Base-by-base conservation (phyloP, 2,888 invertebrate species). In the Hirtodrosophila confusa region DNA sequence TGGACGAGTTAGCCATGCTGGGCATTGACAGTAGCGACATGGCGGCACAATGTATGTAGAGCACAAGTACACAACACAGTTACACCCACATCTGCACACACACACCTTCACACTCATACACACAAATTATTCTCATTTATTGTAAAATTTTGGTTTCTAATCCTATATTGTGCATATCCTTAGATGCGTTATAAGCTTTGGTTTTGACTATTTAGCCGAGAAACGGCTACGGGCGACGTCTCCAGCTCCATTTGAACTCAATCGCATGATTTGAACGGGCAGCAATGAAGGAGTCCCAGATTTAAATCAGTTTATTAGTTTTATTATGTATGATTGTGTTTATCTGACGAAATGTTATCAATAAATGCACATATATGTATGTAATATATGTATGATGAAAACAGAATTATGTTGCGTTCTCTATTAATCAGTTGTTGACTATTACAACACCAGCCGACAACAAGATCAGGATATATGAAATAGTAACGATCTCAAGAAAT, bases 1-100 rank as follows among this genome's bases (percentile, higher is more conserved):
- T 93, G 78, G 95, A 96, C 61, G 97, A 97, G 80, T 91, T 97
- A 63, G 95, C 95, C 3, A 94, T 97, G 95, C 92, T 97, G 51
- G 97, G 97, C 0, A 97, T 97, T 50, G 97, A 97, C 88, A 96
- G 95, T 6, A 95, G 95, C 33, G 97, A 97, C 89, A 89, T 91
- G 89, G 91, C 92, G 24, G 92, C 92, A 56, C 91, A 92, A 82
- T 91, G 91, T 84, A 91, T 91, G 80, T 92, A 88, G 78, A 40
- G 35, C 10, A 39, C 54, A 47, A 11, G 23, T 11, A n/a, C 49
- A 10, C 39, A 37, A 36, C 8, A 49, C 45, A 31, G 12, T 12
- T 29, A 41, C 10, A 55, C 12, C 5, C 6, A 6, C 23, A 48
- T 36, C 41, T 17, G 7, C 39, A 54, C 11, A 23, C 29, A 10